Evolutionary conservation across 2,113 vertebrate genomes (phyloP), one percentile per base, ranked within the genome.

Genomic region (Bubo blakistoni): DNA sequence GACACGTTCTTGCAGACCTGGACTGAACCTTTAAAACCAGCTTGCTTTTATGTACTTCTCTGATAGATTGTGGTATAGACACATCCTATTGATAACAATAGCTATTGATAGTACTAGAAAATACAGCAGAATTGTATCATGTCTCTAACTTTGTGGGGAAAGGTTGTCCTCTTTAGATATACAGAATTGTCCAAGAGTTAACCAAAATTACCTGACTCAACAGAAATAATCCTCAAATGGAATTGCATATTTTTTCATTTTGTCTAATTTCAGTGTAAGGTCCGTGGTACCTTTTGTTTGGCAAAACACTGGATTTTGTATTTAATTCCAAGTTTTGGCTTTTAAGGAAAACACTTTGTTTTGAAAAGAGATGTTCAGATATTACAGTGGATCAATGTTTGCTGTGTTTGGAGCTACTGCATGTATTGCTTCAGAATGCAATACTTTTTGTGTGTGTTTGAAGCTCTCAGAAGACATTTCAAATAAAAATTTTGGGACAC

Each of bases 151-250:
- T 86, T 44, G 6, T 47, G 67, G 16, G 11, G 42, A 78, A 46
- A 27, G 4, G 2, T n/a, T 71, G 13, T 32, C 6, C 13, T 72
- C 54, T 67, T 57, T 26, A 54, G 11, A 20, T n/a, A 14, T 1
- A 10, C 2, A 30, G n/a, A 63, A 34, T 7, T n/a, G 11, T 57
- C 12, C 2, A 4, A 65, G 20, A 69, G 30, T 67, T 87, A 79
- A n/a, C 7, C 11, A 42, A 66, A 24, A 26, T 79, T 29, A 51
- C 0, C 0, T 1, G 2, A 42, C 12, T 62, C 22, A 62, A 65
- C 18, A 63, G 27, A 74, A 79, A 13, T 76, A 76, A 38, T 57
- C 7, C 12, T 90, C 21, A 36, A 22, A 74, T 7, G 5, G 6
- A 13, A 44, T 47, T 51, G 24, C 1, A 1, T 81, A 3, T 71